Conservation (phyloP, 2,797 vertebrate species). For the Vireo griseus region DNA sequence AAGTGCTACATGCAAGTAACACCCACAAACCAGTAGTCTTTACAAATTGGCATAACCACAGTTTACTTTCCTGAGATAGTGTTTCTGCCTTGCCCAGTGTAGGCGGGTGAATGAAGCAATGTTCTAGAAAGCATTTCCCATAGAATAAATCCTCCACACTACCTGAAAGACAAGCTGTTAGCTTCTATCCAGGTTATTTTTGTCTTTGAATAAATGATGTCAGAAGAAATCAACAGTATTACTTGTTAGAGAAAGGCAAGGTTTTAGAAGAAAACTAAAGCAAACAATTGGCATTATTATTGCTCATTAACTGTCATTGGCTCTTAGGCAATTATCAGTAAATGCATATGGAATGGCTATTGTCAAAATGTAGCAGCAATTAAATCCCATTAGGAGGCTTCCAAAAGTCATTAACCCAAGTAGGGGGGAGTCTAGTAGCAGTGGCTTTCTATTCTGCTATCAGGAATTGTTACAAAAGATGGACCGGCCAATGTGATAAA, state of each 20-base stretch:
- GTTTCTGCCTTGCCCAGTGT: neutral
- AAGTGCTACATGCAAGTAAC: neutral
- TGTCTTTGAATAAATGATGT: neutral
- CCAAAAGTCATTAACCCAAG: neutral
- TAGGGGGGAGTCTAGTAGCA: neutral
- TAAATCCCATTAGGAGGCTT: neutral
- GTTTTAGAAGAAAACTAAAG: neutral
- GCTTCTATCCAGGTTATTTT: neutral
- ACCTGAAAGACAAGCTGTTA: neutral
- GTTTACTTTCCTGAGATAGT: neutral
- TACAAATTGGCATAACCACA: neutral
- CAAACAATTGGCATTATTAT: neutral
- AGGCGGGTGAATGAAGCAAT: slow-evolving; percentile 2
- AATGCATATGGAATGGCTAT: neutral
- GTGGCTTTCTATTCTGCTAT: neutral
- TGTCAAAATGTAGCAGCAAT: neutral
- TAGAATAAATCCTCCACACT: neutral
- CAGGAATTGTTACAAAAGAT: neutral
- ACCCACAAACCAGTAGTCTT: slow-evolving; percentile 7
- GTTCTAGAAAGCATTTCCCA: slow-evolving; percentile 10
- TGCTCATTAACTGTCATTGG: neutral
- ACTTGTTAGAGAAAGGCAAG: neutral
- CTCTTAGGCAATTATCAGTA: neutral
- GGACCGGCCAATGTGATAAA: neutral
- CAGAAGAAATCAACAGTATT: neutral